phyloP scores from a whole-genome alignment of 1,140 invertebrate genomes.

The Berghia stephanieae region DNA sequence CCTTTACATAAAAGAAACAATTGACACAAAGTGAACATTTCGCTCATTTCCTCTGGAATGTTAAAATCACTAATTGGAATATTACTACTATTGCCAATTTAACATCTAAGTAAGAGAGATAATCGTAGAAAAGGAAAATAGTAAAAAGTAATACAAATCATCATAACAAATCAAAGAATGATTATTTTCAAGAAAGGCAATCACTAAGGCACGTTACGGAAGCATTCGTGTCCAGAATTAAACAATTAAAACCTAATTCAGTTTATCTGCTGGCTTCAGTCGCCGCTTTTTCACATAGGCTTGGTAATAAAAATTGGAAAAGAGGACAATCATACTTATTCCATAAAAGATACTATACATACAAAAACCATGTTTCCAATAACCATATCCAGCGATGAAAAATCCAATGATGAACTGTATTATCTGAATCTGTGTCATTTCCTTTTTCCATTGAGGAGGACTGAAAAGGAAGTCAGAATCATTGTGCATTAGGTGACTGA shows the following conservation, averaged over 20 bases:
- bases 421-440: constrained; percentile 87
- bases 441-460: constrained; percentile 93
- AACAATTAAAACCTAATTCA: constrained; percentile 1
- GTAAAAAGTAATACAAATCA: not conserved
- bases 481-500: no score
- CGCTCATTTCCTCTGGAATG: no score
- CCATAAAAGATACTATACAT: constrained; percentile 66
- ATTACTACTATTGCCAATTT: no score
- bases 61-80: no score
- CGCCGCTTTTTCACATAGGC: constrained; percentile 55
- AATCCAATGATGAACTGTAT: constrained; percentile 57
- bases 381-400: constrained; percentile 48
- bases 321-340: constrained; percentile 62
- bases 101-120: constrained; percentile 18
- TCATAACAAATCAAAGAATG: no score
- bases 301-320: constrained; percentile 68
- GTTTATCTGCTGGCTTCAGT: not conserved
- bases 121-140: constrained; percentile 3
- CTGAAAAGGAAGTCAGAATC: constrained; percentile 67
- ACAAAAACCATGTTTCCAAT: constrained; percentile 62
- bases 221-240: no score
- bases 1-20: no score
- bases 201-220: no score
- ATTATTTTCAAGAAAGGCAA: no score
- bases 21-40: no score